phyloP scores from a whole-genome alignment of 2,113 vertebrate genomes.

The Hippocampus mohnikei region DNA sequence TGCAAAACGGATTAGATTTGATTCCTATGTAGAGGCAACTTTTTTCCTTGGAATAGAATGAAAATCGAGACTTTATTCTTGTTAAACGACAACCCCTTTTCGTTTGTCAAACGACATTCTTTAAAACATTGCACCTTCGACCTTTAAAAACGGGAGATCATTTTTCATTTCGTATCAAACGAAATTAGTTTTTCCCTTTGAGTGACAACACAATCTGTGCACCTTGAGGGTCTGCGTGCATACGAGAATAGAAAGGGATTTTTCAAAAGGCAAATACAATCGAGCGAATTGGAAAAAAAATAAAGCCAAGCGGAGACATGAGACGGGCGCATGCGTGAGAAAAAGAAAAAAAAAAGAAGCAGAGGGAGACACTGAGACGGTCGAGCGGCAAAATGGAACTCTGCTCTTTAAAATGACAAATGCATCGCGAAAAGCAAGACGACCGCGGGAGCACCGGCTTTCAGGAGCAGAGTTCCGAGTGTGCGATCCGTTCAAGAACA shows the following conservation, averaged over 20 bases:
- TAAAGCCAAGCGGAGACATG: neutral
- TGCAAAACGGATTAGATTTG: too few relatives aligned
- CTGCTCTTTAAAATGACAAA: neutral
- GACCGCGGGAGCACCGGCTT: neutral
- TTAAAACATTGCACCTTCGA: too few relatives aligned
- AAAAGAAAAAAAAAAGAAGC: constrained; percentile 3
- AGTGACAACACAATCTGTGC: neutral
- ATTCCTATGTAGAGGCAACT: too few relatives aligned
- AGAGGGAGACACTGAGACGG: neutral
- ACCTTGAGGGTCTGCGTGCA: neutral
- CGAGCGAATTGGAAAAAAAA: neutral
- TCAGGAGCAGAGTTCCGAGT: neutral
- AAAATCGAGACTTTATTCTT: too few relatives aligned
- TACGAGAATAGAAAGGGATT: neutral
- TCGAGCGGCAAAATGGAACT: neutral
- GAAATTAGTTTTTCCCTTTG: too few relatives aligned
- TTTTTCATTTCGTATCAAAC: too few relatives aligned
- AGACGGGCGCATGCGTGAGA: neutral
- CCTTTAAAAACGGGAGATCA: too few relatives aligned
- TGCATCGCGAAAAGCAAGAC: neutral
- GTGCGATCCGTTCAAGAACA: neutral
- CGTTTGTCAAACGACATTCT: too few relatives aligned
- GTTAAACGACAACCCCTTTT: too few relatives aligned
- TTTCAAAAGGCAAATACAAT: neutral
- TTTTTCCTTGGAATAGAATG: too few relatives aligned